phyloP scores from a whole-genome alignment of 2,888 invertebrate genomes.

The Drosophila gaucha region DNA sequence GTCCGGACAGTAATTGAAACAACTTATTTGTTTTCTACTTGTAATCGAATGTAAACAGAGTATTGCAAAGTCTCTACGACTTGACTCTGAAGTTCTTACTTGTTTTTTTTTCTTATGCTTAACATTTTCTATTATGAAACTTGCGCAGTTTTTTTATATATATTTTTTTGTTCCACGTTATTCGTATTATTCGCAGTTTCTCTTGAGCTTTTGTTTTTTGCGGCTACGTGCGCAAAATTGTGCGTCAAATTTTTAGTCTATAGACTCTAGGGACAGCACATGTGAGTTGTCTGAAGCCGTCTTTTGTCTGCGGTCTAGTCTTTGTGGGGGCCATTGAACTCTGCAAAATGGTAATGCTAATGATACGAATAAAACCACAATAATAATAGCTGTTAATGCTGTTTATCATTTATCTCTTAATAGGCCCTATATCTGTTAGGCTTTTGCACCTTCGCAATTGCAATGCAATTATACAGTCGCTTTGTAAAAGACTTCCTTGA shows the following conservation, averaged over 20 bases:
- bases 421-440: slow-evolving; percentile 43
- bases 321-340: slow-evolving; percentile 25
- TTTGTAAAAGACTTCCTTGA: slow-evolving; percentile 33
- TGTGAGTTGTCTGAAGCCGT: slow-evolving; percentile 8
- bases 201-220: slow-evolving; percentile 39
- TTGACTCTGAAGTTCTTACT: background rate
- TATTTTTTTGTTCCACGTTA: slow-evolving; percentile 1
- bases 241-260: slow-evolving; percentile 54
- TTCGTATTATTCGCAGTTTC: slow-evolving; percentile 24
- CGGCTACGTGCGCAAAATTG: slow-evolving; percentile 39
- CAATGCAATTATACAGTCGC: slow-evolving; percentile 32
- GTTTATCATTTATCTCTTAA: slow-evolving; percentile 39
- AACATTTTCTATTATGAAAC: slow-evolving; percentile 15
- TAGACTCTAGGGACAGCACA: slow-evolving; percentile 8
- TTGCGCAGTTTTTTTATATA: slow-evolving; percentile 17
- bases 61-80: background rate
- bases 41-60: background rate
- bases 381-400: slow-evolving; percentile 22
- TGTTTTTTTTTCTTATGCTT: background rate
- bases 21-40: too few relatives aligned
- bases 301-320: slow-evolving; percentile 26
- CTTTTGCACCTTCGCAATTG: too few relatives aligned
- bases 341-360: slow-evolving; percentile 31
- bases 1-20: too few relatives aligned
- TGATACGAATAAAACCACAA: slow-evolving; percentile 18